Evolutionary conservation across 1,140 invertebrate species (phyloP), one percentile per base, ranked within the genome.

Genomic region (Drosophila equinoxialis): DNA sequence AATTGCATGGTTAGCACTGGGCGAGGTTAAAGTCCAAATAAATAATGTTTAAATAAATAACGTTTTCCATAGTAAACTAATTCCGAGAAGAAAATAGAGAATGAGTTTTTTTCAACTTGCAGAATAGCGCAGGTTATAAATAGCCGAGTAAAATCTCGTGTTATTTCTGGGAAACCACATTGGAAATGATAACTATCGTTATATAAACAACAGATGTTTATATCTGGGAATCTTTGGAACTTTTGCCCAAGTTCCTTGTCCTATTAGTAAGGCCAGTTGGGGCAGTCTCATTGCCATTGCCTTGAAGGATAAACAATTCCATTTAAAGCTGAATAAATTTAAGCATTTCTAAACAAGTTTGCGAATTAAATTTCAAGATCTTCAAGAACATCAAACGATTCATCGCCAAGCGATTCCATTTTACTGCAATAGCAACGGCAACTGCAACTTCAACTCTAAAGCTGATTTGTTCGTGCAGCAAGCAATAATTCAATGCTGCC

Each of bases 391-490:
- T 26, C 60, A 17, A 62, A 23, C 11, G 20, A 42, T 61, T 61
- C 39, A 42, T 42, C 7, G 14, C 17, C 8, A 39, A 41, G 30
- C 59, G 11, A 48, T 11, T 30, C 23, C 20, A 5, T 51, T 64
- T n/a, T 64, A 48, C 42, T 64, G 62, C 41, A 33, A 63, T 61
- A 17, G 61, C 61, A 30, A 30, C 30, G 30, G 30, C 30, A 48
- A 48, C 26, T 42, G 64, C 61, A 48, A 48, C 26, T 42, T 60
- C 61, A 75, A 81, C 58, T 78, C 81, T 86, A 81, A 74, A 58
- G 69, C 75, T 86, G 83, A 86, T 86, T 86, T 86, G 83, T 89
- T 68, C 83, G 83, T 86, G 84, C 83, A 77, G 72, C 77, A 79
- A 69, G 83, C 83, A 86, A 86, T 86, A 86, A 83, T 89, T 86